Base-by-base conservation (phyloP, 2,113 vertebrate species). In the Colinus virginianus region DNA sequence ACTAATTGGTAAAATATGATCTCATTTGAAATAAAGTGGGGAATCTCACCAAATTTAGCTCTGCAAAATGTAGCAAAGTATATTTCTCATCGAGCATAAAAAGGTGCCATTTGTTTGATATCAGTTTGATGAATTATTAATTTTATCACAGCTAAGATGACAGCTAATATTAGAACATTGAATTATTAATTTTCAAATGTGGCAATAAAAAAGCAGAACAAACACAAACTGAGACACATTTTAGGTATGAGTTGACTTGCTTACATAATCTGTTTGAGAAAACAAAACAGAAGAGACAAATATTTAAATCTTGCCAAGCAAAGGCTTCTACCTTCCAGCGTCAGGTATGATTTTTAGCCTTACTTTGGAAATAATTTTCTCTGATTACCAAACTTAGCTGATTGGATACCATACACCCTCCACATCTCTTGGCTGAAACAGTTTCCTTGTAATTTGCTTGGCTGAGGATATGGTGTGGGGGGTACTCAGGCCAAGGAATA, bases 101-200 rank as follows among this genome's bases (percentile, higher is more conserved):
- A 98, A 97, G 96, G 97, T 97, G 95, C 91, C 95, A 96, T 98
- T 99, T 98, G 98, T 98, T 98, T 98, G 97, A 98, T 98, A 98
- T 97, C 56, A 59, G 95, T 96, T 97, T 95, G 96, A 98, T 99
- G 98, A 99, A 99, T 99, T 98, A 99, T 99, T 99, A 98, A 99
- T 98, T 98, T 97, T 98, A 97, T 98, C 97, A 98, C 97, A 98
- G 97, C 98, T 97, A 98, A 98, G 98, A 98, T 99, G 98, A 98
- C 97, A 98, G 97, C 97, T 98, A 98, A 99, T 99, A 98, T 98
- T 98, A 98, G 98, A 98, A 97, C 97, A 97, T 97, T 99, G 95
- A 99, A 99, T 99, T 98, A 99, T 99, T 99, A 98, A 99, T 99
- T 98, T 98, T 97, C 97, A 97, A 97, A 97, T 75, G 81, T 96